A percentile compares a stretch with the other conserved stretches of the same genome.
These are phyloP conservation scores for Lycaena phlaeas DNA, from an alignment of 2,888 invertebrate genomes.

Conservation along the genomic window DNA sequence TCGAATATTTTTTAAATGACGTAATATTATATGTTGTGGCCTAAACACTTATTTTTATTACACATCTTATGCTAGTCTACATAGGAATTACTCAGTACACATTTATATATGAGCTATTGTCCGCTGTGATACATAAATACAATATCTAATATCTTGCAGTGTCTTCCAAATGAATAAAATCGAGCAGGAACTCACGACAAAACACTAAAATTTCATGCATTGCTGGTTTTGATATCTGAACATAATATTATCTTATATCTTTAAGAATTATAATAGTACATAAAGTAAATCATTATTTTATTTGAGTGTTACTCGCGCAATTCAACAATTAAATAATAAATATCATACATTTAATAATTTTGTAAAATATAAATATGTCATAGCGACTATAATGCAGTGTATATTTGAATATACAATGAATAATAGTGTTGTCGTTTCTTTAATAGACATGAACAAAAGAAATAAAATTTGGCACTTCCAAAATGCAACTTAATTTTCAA, in stretches of 20 bases:
- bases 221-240: too few species aligned
- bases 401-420: too few species aligned
- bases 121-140: not conserved
- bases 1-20: too few species aligned
- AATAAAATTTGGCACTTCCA: constrained; percentile 9
- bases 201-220: not conserved
- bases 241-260: too few species aligned
- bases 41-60: not conserved
- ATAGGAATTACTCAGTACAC: not conserved
- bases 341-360: too few species aligned
- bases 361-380: too few species aligned
- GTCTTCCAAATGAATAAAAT: constrained; percentile 6
- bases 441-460: constrained; percentile 8
- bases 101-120: constrained; percentile 9
- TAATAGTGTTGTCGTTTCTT: too few species aligned
- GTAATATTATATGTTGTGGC: not conserved
- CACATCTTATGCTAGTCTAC: not conserved
- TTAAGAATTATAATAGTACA: too few species aligned
- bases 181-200: not conserved
- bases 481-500: constrained; percentile 4
- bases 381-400: too few species aligned
- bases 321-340: too few species aligned
- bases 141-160: not conserved
- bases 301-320: too few species aligned
- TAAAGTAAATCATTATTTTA: too few species aligned